Evolutionary conservation across 1,140 invertebrate species (phyloP), one percentile per base, ranked within the genome.

Genomic region (Dufourea novaeangliae): DNA sequence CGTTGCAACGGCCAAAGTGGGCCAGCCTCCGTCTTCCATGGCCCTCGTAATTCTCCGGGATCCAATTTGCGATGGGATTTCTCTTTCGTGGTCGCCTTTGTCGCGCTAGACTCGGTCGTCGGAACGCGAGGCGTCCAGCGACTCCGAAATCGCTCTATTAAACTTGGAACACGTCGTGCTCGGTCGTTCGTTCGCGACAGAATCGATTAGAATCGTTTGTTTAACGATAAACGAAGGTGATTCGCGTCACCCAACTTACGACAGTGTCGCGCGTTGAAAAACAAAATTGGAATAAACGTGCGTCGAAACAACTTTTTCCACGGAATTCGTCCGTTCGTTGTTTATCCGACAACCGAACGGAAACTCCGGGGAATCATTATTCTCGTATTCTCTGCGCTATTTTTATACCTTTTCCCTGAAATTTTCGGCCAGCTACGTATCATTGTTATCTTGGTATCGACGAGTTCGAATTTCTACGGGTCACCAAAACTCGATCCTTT

Each of bases 1-100:
- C 62, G 39, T 25, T 6, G 62, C n/a, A 14, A 20, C 46, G 57
- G 39, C 29, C 50, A 59, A 64, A 63, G 20, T 29, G 59, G 67
- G 34, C 34, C 34, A 63, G 27, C 46, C 63, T 11, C 20, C 8
- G 14, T 64, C 25, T 20, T 41, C 56, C 68, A 54, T 22, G 41
- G 57, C 34, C 46, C 25, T 10, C 39, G 59, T 78, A 78, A 50
- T 63, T 78, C 64, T 54, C 22, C n/a, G 29, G 39, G 39, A 83
- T 83, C 69, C 82, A 83, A 82, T 83, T 83, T 83, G 77, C 63
- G 52, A 83, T 41, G 50, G 29, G 32, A 67, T 46, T 44, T 72
- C 41, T 80, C 34, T 46, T 78, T 46, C 56, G 67, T 37, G 34
- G 4, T n/a, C 25, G 11, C 59, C 64, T 27, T 54, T 27, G 29